A percentile compares a stretch with the other conserved stretches of the same genome.
phyloP scores from a whole-genome alignment of 2,888 invertebrate species.

The Plagiodera versicolora region DNA sequence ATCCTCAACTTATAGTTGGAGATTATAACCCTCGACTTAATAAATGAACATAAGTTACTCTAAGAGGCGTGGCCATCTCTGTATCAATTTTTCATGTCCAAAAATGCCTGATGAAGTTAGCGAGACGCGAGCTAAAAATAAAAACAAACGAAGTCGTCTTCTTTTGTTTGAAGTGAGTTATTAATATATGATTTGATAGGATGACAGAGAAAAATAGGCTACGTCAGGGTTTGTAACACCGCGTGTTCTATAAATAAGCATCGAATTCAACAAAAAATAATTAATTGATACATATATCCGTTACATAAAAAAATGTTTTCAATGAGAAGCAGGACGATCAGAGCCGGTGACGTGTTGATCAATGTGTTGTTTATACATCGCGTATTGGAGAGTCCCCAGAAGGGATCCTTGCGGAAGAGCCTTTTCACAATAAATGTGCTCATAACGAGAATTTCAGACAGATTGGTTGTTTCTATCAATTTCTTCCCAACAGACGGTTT shows the following conservation, averaged over 20 bases:
- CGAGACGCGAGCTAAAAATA: neutral
- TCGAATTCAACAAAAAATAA: constrained; percentile 39
- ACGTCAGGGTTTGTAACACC: neutral
- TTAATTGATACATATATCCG: constrained; percentile 43
- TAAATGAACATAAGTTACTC: constrained; percentile 9
- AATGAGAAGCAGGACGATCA: too few relatives aligned
- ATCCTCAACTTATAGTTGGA: constrained; percentile 16
- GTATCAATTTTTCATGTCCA: constrained; percentile 17
- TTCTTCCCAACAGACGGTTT: neutral
- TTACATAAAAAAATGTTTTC: neutral
- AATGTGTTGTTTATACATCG: neutral
- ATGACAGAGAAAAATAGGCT: neutral
- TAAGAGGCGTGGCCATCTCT: constrained; percentile 13
- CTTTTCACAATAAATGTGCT: neutral
- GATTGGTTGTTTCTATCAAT: neutral
- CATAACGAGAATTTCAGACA: too few relatives aligned
- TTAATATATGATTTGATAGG: constrained; percentile 14
- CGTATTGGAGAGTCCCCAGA: neutral
- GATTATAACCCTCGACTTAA: constrained; percentile 23
- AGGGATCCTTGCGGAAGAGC: neutral
- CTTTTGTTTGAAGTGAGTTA: constrained; percentile 15
- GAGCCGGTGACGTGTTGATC: too few relatives aligned
- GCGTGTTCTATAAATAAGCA: constrained; percentile 30
- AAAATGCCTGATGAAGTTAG: neutral
- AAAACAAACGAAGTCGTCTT: constrained; percentile 2